Evolutionary conservation across 2,797 vertebrate genomes (phyloP), one percentile per base, ranked within the genome.

Genomic region (Pipistrellus pipistrellus): DNA sequence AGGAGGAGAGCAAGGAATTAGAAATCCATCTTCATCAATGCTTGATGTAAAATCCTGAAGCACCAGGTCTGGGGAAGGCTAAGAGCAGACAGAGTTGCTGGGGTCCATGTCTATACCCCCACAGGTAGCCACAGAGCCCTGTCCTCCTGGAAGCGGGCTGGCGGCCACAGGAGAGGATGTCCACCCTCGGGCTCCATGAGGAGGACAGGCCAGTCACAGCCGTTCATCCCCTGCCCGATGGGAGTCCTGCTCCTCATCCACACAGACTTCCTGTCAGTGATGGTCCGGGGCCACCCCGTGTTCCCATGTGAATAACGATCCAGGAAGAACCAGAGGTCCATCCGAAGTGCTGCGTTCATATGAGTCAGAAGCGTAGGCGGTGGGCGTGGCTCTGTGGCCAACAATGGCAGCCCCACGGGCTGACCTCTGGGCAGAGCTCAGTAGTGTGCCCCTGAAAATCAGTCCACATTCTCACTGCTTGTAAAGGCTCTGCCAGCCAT

Each of bases 161-260:
- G 12, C 1, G 0, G 3, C 3, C 9, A 41, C 30, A 35, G 7
- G 35, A 32, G 25, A 48, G 15, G 25, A 8, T 4, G 2, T 18
- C 15, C 35, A 5, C 30, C 8, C 17, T 20, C 69, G 1, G 8
- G 38, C 6, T 55, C 32, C 25, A 1, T 23, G 12, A 0, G 25
- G 9, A 27, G 64, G 44, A 0, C 2, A 48, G 15, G 4, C 68
- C 35, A 12, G 35, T 38, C 68, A 69, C 10, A 35, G 66, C 18
- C 30, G 10, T 23, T 38, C 32, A 69, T 23, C 68, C n/a, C 17
- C n/a, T n/a, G 15, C 64, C n/a, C 15, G 0, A 32, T 32, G 62
- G 30, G 62, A 66, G 15, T 66, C 62, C 62, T 66, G 15, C n/a
- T 15, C n/a, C n/a, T 32, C n/a, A n/a, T 20, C n/a, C 64, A 10